Evolutionary conservation across 2,797 vertebrate genomes (phyloP).

Genomic region (Oreonectes daqikongensis): DNA sequence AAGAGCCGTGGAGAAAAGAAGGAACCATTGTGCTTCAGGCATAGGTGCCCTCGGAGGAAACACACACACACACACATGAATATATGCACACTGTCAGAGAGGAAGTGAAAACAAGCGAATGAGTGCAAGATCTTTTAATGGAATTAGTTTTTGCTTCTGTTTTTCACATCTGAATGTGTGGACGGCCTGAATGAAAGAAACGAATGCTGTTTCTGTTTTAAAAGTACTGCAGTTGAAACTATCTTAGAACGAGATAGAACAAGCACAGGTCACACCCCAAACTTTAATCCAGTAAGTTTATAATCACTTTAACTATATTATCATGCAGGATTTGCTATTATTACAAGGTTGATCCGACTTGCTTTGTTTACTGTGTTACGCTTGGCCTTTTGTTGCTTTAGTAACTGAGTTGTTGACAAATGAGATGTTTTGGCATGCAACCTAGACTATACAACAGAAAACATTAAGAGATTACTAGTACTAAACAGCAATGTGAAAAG

Average conservation of each 20-base stretch:
- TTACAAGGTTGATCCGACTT: too few relatives aligned
- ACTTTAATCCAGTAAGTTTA: background rate
- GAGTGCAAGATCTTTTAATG: background rate
- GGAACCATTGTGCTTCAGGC: conserved; percentile 26
- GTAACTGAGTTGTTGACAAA: too few relatives aligned
- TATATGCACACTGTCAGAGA: background rate
- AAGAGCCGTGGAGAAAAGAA: conserved; percentile 40
- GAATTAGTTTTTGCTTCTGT: too few relatives aligned
- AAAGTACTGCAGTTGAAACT: background rate
- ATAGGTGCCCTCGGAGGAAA: conserved; percentile 10
- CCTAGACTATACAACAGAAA: too few relatives aligned
- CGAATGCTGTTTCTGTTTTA: background rate
- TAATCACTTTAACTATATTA: background rate
- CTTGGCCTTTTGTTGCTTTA: too few relatives aligned
- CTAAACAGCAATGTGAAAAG: too few relatives aligned
- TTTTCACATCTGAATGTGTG: too few relatives aligned
- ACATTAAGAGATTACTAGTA: too few relatives aligned
- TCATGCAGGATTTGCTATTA: background rate
- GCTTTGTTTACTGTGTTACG: too few relatives aligned
- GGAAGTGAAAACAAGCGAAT: background rate
- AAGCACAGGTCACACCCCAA: background rate
- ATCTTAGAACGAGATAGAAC: background rate
- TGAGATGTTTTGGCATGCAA: too few relatives aligned
- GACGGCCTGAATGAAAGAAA: background rate
- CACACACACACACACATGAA: conserved; percentile 12